Percentiles rank a stretch among this genome's conserved stretches.
These are phyloP conservation scores for Notothenia rossii DNA, from an alignment of 2,113 vertebrate species.

Conservation along the genomic window DNA sequence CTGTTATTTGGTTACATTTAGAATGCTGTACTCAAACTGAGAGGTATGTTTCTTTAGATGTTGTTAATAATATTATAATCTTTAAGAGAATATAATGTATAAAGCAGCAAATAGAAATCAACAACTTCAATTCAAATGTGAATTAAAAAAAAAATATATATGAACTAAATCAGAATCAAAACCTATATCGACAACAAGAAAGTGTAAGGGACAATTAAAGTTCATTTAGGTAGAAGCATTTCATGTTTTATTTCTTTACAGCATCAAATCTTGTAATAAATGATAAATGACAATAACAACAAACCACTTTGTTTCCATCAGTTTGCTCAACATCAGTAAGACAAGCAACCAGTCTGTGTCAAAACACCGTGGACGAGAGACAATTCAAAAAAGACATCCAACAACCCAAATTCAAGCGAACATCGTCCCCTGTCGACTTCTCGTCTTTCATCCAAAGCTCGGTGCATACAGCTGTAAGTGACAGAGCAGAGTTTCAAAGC, in stretches of 20 bases:
- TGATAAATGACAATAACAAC: not conserved
- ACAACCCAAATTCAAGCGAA: constrained; percentile 10
- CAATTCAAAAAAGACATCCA: constrained; percentile 47
- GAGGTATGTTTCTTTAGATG: not conserved
- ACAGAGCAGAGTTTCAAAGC: constrained; percentile 1
- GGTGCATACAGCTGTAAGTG: not conserved
- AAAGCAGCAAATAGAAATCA: too few species aligned
- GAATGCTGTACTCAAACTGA: too few species aligned
- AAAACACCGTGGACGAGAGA: constrained; percentile 44
- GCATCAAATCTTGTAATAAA: not conserved
- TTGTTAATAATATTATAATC: not conserved
- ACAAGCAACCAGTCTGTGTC: not conserved
- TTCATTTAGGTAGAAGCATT: not conserved
- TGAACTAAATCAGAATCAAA: not conserved
- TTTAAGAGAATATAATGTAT: too few species aligned
- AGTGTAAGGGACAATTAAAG: not conserved
- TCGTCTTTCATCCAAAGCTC: constrained; percentile 46
- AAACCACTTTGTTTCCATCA: not conserved
- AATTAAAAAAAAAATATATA: not conserved
- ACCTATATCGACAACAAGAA: too few species aligned
- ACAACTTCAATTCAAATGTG: not conserved
- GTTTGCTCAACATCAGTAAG: constrained; percentile 11
- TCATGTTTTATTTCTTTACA: not conserved
- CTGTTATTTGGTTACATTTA: too few species aligned
- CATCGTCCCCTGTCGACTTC: constrained; percentile 66